A percentile compares a stretch with the other conserved stretches of the same genome.
Evolutionary conservation across 2,113 vertebrate species (phyloP).

Genomic region (Canis aureus): DNA sequence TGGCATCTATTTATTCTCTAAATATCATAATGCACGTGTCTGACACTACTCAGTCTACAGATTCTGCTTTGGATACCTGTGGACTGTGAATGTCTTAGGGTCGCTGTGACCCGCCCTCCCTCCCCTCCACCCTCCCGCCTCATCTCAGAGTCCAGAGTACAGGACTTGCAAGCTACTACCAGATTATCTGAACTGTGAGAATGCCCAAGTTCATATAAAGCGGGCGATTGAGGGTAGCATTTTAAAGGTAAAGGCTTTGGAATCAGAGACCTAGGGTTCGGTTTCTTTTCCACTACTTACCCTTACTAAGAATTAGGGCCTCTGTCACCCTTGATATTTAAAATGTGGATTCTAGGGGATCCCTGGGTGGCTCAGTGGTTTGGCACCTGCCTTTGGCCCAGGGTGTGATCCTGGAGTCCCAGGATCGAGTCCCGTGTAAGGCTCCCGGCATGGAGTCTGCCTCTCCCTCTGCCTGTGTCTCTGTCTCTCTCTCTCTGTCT

Average conservation of each 20-base stretch:
- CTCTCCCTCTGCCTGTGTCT: no score
- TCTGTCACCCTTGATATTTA: background rate
- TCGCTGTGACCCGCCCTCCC: background rate
- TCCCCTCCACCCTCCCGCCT: background rate
- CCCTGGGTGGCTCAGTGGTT: no score
- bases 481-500: no score
- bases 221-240: background rate
- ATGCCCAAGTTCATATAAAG: background rate
- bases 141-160: background rate
- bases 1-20: background rate
- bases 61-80: background rate
- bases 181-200: background rate
- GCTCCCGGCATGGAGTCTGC: no score
- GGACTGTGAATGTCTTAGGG: background rate
- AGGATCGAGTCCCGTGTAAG: no score
- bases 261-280: background rate
- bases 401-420: no score
- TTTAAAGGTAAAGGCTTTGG: background rate
- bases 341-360: background rate
- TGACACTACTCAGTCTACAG: background rate
- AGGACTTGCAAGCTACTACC: background rate
- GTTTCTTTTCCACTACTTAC: background rate
- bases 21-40: background rate
- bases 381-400: no score
- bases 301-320: background rate